Conservation (phyloP, 2,113 vertebrate genomes). For the Bufo bufo region DNA sequence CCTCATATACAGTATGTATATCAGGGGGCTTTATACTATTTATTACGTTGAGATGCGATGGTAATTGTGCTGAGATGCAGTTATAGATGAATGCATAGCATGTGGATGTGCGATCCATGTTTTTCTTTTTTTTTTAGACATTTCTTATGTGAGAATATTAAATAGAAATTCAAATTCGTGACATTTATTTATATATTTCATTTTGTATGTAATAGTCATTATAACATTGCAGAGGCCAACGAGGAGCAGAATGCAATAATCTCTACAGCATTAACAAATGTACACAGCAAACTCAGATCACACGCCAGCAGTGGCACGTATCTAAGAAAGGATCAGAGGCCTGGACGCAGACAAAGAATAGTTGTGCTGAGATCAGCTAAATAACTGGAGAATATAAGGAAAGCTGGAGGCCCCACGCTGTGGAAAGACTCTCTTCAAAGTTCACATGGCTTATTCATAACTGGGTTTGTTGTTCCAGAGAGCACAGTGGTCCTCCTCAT, state of each 20-base stretch:
- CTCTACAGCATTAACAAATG: neutral
- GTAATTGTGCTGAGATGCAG: too few relatives aligned
- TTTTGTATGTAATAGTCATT: neutral
- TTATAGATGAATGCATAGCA: too few relatives aligned
- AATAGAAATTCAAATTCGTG: too few relatives aligned
- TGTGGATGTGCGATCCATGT: too few relatives aligned
- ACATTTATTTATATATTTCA: neutral
- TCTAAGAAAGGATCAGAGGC: too few relatives aligned
- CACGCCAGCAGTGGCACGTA: neutral
- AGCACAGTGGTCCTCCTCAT: neutral
- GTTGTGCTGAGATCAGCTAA: conserved; percentile 10
- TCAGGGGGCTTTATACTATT: too few relatives aligned
- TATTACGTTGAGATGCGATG: too few relatives aligned
- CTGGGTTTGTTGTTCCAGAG: neutral
- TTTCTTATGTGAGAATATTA: too few relatives aligned
- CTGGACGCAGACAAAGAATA: conserved; percentile 1
- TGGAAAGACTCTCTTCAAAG: neutral
- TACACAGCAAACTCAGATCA: neutral
- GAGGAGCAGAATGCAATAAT: neutral
- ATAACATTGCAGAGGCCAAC: neutral
- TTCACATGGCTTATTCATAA: neutral
- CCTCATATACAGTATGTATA: too few relatives aligned
- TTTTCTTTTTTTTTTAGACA: too few relatives aligned
- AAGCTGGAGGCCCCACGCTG: neutral
- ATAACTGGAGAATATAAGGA: neutral